Conservation (phyloP, 2,113 vertebrate genomes). For the Phycodurus eques region DNA sequence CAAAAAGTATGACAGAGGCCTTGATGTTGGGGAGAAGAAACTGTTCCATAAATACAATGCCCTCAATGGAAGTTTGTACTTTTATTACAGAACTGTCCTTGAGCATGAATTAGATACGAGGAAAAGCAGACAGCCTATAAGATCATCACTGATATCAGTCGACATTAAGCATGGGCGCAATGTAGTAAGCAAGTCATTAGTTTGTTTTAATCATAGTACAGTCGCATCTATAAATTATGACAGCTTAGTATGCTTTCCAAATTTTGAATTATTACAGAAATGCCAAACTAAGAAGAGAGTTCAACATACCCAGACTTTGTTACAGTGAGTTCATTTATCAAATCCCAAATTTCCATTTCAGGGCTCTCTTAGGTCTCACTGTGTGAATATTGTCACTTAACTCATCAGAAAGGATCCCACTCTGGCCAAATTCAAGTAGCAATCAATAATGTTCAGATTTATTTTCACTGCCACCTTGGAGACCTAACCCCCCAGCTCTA, state of each 20-base stretch:
- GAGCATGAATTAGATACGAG: slow-evolving; percentile 18
- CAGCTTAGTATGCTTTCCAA: background rate
- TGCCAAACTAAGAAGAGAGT: background rate
- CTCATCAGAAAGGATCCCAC: background rate
- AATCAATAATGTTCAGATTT: background rate
- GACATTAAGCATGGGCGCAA: background rate
- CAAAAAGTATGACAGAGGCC: slow-evolving; percentile 58
- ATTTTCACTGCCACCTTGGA: background rate
- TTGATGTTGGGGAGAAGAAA: slow-evolving; percentile 45
- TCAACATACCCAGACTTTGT: background rate
- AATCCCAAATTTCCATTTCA: background rate
- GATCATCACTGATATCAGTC: background rate
- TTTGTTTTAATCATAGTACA: background rate
- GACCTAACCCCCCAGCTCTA: background rate
- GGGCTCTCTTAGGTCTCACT: background rate
- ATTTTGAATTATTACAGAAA: background rate
- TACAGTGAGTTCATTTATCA: background rate
- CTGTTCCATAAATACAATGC: slow-evolving; percentile 26
- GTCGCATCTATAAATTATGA: background rate
- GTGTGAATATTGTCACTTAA: background rate
- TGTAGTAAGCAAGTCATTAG: background rate
- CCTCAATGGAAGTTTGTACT: slow-evolving; percentile 37
- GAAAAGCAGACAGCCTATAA: slow-evolving; percentile 14
- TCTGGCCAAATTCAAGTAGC: background rate
- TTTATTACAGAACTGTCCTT: slow-evolving; percentile 25